Conservation (phyloP, 2,888 invertebrate species). For the Drosophila neutralis region DNA sequence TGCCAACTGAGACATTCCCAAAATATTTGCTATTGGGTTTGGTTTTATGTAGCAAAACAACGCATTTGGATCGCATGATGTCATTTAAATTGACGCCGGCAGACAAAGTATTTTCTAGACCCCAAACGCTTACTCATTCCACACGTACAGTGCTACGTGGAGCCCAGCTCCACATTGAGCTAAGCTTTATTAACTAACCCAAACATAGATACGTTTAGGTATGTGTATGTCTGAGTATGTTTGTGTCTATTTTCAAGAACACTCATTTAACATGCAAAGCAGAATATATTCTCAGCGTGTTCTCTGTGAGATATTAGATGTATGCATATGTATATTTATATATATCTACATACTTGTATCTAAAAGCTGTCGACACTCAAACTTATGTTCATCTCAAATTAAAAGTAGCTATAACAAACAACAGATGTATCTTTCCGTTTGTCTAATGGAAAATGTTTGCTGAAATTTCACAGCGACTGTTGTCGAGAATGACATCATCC, state of each 20-base stretch:
- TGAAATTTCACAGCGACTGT: conserved; percentile 27
- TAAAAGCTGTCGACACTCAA: conserved; percentile 23
- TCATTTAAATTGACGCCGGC: conserved; percentile 51
- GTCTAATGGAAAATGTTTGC: conserved; percentile 38
- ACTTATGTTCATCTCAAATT: not conserved
- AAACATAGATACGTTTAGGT: conserved; percentile 5
- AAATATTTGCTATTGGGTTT: conserved; percentile 19
- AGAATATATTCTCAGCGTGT: conserved; percentile 22
- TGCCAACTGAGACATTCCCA: not conserved
- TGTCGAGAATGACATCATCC: conserved; percentile 64
- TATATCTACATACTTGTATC: conserved; percentile 2
- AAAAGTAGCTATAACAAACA: not conserved
- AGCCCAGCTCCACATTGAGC: conserved; percentile 20
- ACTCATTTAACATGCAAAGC: conserved; percentile 14
- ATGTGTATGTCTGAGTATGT: not conserved
- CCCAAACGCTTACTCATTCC: conserved; percentile 22
- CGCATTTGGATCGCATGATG: conserved; percentile 65
- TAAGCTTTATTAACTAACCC: conserved; percentile 9
- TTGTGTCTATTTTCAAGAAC: not conserved
- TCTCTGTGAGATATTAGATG: conserved; percentile 15
- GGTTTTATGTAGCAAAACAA: conserved; percentile 24
- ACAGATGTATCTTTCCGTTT: conserved; percentile 24
- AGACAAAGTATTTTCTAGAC: conserved; percentile 29
- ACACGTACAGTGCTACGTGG: conserved; percentile 1
- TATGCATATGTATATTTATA: not conserved